A percentile compares a stretch with the other conserved stretches of the same genome.
These are phyloP conservation scores for Phania funesta DNA, from an alignment of 2,888 invertebrate genomes.

Conservation along the genomic window DNA sequence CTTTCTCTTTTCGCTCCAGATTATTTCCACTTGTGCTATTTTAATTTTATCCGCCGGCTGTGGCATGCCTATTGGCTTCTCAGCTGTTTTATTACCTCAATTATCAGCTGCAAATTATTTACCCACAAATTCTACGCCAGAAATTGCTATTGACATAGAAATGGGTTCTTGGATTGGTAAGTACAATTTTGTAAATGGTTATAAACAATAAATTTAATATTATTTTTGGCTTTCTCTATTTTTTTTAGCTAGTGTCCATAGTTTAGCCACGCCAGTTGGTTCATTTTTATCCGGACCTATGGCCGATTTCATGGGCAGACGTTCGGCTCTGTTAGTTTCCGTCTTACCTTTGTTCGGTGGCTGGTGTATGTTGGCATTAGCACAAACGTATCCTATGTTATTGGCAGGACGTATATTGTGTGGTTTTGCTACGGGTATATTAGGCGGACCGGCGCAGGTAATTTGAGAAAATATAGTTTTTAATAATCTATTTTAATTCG, in stretches of 20 bases:
- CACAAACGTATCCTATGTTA: constrained; percentile 82
- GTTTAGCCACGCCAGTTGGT: constrained; percentile 88
- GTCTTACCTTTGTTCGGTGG: constrained; percentile 85
- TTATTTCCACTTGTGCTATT: constrained; percentile 86
- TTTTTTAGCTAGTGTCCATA: constrained; percentile 86
- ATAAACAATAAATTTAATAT: background rate
- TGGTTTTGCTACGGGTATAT: constrained; percentile 87
- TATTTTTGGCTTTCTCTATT: background rate
- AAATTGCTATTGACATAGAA: constrained; percentile 83
- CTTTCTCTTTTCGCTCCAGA: constrained; percentile 81
- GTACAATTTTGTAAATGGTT: constrained; percentile 22
- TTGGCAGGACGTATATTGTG: constrained; percentile 85
- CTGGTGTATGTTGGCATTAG: constrained; percentile 85
- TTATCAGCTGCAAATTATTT: constrained; percentile 80
- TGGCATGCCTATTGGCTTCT: constrained; percentile 89
- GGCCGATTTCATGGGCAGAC: constrained; percentile 86
- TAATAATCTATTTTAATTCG: no score
- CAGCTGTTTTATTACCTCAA: constrained; percentile 89
- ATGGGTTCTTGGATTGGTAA: constrained; percentile 88
- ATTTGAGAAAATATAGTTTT: constrained; percentile 27
- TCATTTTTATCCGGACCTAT: constrained; percentile 86
- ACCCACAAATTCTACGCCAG: constrained; percentile 79
- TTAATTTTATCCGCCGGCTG: constrained; percentile 86
- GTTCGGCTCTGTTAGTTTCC: constrained; percentile 84
- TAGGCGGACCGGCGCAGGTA: constrained; percentile 89